Evolutionary conservation across 1,140 invertebrate genomes (phyloP), one percentile per base, ranked within the genome.

Genomic region (Solen grandis): DNA sequence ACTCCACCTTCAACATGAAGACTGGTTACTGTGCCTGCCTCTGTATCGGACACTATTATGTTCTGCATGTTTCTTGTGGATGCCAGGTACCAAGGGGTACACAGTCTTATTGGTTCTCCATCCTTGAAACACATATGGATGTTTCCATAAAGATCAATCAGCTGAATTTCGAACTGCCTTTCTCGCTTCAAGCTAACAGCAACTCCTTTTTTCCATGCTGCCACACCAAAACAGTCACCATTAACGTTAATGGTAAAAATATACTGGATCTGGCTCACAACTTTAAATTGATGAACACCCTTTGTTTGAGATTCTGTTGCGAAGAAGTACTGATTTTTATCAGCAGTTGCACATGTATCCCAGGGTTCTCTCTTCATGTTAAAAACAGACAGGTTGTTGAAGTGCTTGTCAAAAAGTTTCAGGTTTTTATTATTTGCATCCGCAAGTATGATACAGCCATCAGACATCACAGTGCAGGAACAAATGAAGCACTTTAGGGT

Each of bases 121-220:
- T 69, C 36, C n/a, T 41, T 33, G 60, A 78, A 60, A 13, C 54
- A 55, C 41, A 60, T 57, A 29, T 78, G 75, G 14, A 50, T 69
- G 27, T 78, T 78, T 41, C 75, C 75, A 69, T 66, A 78, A 52
- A 69, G 50, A 57, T 78, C 75, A n/a, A 78, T 27, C 1, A 78
- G 38, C 52, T 78, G 50, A 19, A 78, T 69, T 16, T 19, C 33
- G 31, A 68, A 78, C 54, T 60, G 54, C 10, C 50, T 38, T n/a
- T 69, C 63, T 8, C 59, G 38, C 35, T 69, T 78, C 14, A 69
- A 36, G 35, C 75, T 78, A 3, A 78, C 75, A 19, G 75, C 75
- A 5, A 78, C 63, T 3, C 75, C 75, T 10, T 46, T 55, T 35
- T 69, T 69, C 75, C 75, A 78, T 46, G 46, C 35, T 65, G 75